phyloP scores from a whole-genome alignment of 2,113 vertebrate species.

The Lepus timidus region DNA sequence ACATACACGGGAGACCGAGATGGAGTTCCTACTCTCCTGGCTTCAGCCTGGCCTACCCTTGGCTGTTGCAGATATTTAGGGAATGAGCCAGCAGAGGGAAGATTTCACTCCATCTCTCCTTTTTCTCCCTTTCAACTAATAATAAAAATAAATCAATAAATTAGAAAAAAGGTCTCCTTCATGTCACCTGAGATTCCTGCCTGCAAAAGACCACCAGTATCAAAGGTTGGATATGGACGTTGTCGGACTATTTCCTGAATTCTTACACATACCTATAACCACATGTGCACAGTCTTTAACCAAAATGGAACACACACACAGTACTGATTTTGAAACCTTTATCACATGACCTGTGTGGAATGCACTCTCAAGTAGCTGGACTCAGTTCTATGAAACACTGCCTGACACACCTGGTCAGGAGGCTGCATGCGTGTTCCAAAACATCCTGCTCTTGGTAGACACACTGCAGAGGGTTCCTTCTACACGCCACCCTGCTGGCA shows the following conservation, averaged over 20 bases:
- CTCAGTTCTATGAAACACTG: background rate
- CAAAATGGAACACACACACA: background rate
- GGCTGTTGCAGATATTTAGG: too few species aligned
- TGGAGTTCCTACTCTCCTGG: too few species aligned
- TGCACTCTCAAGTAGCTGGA: background rate
- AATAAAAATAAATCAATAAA: background rate
- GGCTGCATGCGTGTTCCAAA: fast-evolving
- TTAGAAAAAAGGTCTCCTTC: background rate
- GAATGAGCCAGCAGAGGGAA: too few species aligned
- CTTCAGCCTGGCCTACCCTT: too few species aligned
- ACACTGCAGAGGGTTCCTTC: background rate
- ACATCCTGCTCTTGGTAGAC: background rate
- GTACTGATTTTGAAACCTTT: conserved; percentile 27
- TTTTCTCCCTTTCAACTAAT: too few species aligned
- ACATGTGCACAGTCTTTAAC: background rate
- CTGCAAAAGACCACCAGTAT: background rate
- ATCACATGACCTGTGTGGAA: background rate
- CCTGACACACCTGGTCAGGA: background rate
- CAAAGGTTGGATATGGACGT: background rate
- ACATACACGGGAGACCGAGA: too few species aligned
- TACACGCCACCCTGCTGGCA: fast-evolving
- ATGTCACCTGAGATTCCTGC: background rate
- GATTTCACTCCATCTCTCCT: too few species aligned
- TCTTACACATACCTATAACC: background rate
- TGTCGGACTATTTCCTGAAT: background rate